Base-by-base conservation (phyloP, 2,113 vertebrate genomes). In the Paracanthobrama guichenoti region DNA sequence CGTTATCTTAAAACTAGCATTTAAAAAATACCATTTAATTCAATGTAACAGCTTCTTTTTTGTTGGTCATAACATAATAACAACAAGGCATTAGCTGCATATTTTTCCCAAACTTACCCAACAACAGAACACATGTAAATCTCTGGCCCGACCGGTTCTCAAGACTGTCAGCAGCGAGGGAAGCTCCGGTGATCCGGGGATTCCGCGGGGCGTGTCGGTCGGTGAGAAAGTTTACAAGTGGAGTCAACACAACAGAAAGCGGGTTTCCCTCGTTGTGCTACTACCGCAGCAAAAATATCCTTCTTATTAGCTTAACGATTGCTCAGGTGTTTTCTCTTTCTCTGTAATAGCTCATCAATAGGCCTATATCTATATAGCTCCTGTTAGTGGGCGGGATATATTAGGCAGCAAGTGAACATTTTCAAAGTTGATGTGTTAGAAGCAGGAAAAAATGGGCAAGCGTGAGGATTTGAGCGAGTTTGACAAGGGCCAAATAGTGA, bases 151-250 rank as follows among this genome's bases (percentile, higher is more conserved):
- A 57, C 80, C 80, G 66, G 66, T 71, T 82, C 72, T 55, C 26
- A 39, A 69, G 83, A 44, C 75, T 44, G 48, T 31, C 28, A 44
- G 31, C 20, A 9, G 20, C 74, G 44, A 26, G 14, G 42, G 4
- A 66, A 74, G n/a, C 48, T 81, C 50, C 59, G 35, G 64, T 59
- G 55, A 75, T 12, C 26, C 24, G n/a, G 77, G 88, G 88, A 92
- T 12, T 91, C 88, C 89, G 67, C 24, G 90, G 90, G 92, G 93
- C 88, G 94, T 93, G 93, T 88, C 91, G 46, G 93, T 88, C 91
- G 46, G 59, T 92, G 91, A 92, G 90, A 93, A 92, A 87, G 80
- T 85, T 88, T 87, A 88, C 86, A 87, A 55, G 77, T 76, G 88
- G 91, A 90, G 88, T 80, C 78, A 66, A 44, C 67, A 50, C 60